Percentiles rank a stretch among this genome's conserved stretches.
These are phyloP conservation scores for Syngnathoides biaculeatus DNA, from an alignment of 2,113 vertebrate species.

Conservation along the genomic window DNA sequence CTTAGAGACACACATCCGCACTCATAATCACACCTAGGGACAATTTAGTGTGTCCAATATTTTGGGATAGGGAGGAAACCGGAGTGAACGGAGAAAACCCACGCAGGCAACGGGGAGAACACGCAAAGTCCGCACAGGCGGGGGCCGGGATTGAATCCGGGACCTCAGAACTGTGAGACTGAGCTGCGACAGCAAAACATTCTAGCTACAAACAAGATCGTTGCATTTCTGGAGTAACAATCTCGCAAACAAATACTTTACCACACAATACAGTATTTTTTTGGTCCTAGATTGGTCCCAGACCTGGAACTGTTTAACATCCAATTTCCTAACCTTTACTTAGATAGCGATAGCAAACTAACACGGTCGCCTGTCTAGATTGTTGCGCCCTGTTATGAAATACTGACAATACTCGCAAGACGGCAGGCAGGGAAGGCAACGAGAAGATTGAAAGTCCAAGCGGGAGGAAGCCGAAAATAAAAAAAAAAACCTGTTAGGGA, in stretches of 20 bases:
- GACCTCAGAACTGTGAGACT: too few relatives aligned
- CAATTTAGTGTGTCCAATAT: too few relatives aligned
- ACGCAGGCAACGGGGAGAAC: too few relatives aligned
- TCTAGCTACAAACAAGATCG: background rate
- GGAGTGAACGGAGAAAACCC: too few relatives aligned
- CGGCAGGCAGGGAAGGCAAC: background rate
- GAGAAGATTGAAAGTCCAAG: background rate
- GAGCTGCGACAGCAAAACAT: too few relatives aligned
- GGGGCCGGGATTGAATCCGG: too few relatives aligned
- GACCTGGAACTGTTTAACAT: background rate
- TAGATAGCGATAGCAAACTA: background rate
- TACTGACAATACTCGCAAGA: background rate
- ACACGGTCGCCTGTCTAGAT: background rate
- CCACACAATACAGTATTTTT: background rate
- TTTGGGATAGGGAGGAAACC: too few relatives aligned
- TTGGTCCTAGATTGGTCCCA: background rate
- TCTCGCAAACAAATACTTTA: too few relatives aligned
- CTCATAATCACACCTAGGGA: too few relatives aligned
- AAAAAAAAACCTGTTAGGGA: background rate
- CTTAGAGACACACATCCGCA: too few relatives aligned
- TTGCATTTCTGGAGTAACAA: background rate
- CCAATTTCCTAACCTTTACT: background rate
- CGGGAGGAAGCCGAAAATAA: background rate
- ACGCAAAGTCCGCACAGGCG: too few relatives aligned
- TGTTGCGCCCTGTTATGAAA: background rate